A percentile compares a stretch with the other conserved stretches of the same genome.
Evolutionary conservation across 2,113 vertebrate species (phyloP).

Genomic region (Pachycephala philippinensis): DNA sequence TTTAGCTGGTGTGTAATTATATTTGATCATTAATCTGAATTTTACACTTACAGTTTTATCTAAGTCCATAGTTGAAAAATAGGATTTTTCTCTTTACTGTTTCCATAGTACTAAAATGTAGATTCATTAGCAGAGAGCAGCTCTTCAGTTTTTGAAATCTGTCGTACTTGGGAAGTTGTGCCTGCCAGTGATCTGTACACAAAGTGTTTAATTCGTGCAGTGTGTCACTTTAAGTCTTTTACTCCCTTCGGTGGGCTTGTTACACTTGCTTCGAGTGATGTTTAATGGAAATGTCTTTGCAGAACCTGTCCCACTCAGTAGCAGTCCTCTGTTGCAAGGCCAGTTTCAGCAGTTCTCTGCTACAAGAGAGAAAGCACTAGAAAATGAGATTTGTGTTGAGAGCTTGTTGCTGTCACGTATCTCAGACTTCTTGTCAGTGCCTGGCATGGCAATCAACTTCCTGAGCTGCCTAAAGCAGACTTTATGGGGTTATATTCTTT

Average conservation of each 20-base stretch:
- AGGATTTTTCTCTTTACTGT: not conserved
- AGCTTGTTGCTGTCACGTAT: not conserved
- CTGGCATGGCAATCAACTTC: not conserved
- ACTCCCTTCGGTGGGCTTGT: not conserved
- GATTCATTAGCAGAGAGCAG: not conserved
- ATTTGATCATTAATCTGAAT: not conserved
- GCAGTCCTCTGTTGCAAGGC: not conserved
- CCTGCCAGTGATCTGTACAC: not conserved
- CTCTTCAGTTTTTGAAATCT: not conserved
- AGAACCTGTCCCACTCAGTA: not conserved
- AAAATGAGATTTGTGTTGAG: not conserved
- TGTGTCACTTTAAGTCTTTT: not conserved
- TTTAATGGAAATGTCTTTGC: not conserved
- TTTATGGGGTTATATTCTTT: not conserved
- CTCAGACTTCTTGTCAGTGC: not conserved
- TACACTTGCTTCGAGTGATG: not conserved
- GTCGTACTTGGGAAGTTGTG: not conserved
- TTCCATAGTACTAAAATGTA: not conserved
- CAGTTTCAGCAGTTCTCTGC: not conserved
- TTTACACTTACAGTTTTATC: not conserved
- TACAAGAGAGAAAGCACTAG: not conserved
- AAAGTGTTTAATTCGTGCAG: not conserved
- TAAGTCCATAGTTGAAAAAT: not conserved
- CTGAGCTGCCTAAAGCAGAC: not conserved
- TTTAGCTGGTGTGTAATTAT: not conserved